phyloP scores from a whole-genome alignment of 92 coral and sea anemone genomes.

The Parazoanthus darwini region DNA sequence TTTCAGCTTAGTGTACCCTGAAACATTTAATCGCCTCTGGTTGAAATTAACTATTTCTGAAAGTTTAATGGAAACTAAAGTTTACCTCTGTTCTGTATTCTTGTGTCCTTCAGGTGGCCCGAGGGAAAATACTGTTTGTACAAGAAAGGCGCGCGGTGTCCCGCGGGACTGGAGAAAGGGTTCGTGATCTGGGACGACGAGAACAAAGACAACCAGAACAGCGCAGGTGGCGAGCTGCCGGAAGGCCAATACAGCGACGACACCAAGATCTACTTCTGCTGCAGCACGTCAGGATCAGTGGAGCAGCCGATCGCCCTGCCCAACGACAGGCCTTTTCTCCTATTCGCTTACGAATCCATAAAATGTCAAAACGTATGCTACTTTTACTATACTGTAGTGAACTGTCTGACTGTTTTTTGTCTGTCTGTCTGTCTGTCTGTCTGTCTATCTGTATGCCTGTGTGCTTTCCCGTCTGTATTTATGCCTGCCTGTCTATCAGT shows the following conservation, averaged over 20 bases:
- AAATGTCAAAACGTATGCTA: conserved; percentile 84
- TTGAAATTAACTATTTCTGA: too few species aligned
- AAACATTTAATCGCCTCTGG: too few species aligned
- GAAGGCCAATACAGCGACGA: conserved; percentile 90
- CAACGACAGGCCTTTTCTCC: conserved; percentile 74
- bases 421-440: background rate
- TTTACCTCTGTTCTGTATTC: too few species aligned
- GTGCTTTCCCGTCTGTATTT: background rate
- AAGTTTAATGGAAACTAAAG: too few species aligned
- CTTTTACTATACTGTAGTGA: background rate
- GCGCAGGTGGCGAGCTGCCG: conserved; percentile 76
- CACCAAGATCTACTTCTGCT: conserved; percentile 89
- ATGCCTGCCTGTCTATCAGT: background rate
- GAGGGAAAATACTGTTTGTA: conserved; percentile 94
- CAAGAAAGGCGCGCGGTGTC: conserved; percentile 84
- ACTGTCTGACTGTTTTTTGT: background rate
- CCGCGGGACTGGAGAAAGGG: conserved; percentile 79
- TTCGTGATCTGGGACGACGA: conserved; percentile 99
- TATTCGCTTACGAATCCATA: conserved; percentile 78
- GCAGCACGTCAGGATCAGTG: conserved; percentile 87
- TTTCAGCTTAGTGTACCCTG: too few species aligned
- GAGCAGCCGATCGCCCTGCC: conserved; percentile 73
- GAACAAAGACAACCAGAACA: conserved; percentile 84
- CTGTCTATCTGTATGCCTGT: background rate
- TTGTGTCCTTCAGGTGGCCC: conserved; percentile 74